Percentiles rank a stretch among this genome's conserved stretches.
These are phyloP conservation scores for Ips typographus DNA, from an alignment of 1,140 invertebrate species.

Conservation along the genomic window DNA sequence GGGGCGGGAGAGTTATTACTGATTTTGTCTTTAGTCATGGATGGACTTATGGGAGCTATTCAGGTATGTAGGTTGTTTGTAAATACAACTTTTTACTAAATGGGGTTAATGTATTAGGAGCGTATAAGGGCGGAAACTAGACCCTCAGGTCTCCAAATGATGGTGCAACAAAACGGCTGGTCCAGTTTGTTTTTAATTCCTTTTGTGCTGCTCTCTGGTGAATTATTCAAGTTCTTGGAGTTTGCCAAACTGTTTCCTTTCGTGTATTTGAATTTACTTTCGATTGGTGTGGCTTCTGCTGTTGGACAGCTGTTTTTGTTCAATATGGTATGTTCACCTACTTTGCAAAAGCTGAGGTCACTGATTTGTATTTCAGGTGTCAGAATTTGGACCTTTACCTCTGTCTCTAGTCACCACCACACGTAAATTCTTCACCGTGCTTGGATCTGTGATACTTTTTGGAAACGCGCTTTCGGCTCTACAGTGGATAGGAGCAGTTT, in stretches of 20 bases:
- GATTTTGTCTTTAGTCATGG: conserved; percentile 87
- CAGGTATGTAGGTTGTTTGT: conserved; percentile 54
- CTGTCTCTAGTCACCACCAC: conserved; percentile 98
- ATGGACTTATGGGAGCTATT: conserved; percentile 83
- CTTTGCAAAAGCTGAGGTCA: neutral
- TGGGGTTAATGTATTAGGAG: conserved; percentile 61
- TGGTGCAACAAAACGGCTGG: conserved; percentile 94
- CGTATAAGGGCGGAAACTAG: conserved; percentile 82
- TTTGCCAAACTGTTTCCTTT: conserved; percentile 84
- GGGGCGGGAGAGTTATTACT: conserved; percentile 86
- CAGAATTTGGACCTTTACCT: conserved; percentile 90
- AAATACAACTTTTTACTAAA: conserved; percentile 2
- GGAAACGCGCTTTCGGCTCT: conserved; percentile 77
- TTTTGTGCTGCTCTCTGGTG: conserved; percentile 81
- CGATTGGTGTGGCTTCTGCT: conserved; percentile 81
- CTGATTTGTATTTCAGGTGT: conserved; percentile 61
- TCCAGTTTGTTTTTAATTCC: conserved; percentile 67
- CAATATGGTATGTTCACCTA: conserved; percentile 69
- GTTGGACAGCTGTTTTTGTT: conserved; percentile 97
- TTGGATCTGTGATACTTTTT: conserved; percentile 92
- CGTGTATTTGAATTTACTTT: conserved; percentile 72
- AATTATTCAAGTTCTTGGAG: conserved; percentile 73
- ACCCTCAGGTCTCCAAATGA: conserved; percentile 90
- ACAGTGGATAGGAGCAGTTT: conserved; percentile 87
- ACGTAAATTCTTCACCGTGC: conserved; percentile 96